Base-by-base conservation (phyloP, 2,113 vertebrate genomes). In the Echinops telfairi region DNA sequence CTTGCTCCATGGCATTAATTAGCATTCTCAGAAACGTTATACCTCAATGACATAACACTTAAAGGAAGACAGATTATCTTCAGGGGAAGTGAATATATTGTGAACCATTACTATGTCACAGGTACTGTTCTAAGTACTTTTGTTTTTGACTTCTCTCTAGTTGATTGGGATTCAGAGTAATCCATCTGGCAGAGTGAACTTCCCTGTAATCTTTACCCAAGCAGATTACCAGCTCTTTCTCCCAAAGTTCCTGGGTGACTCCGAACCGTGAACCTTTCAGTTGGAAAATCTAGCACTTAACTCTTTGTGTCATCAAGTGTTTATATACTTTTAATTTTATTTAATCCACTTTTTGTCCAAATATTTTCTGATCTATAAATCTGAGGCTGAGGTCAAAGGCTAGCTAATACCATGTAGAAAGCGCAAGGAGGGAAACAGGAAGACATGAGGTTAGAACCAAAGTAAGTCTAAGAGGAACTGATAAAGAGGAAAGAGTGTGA, bases 21-120 rank as follows among this genome's bases (percentile, higher is more conserved):
- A 83, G 27, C 17, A 62, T 47, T 81, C 66, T 81, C 66, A 90
- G 81, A 68, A 25, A 64, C 86, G 81, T n/a, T 86, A 86, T 95
- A 40, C 75, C n/a, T 82, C 40, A 20, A 58, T 43, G 70, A 64
- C 31, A n/a, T 78, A 25, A 82, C n/a, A 78, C 93, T 88, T 88
- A 80, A 88, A 86, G n/a, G 62, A 66, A 95, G 88, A 86, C 38
- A 94, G 14, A 40, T 85, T 86, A 81, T 57, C 25, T 81, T 27
- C 40, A 76, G 75, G 33, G 23, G 70, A 87, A 85, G 4, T 77
- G 36, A 90, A 47, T 83, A 47, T 71, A 58, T 43, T 86, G 80
- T 83, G 10, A 88, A 43, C 2, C 75, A 71, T 86, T 88, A 14
- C 12, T 92, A 4, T 64, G 33, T 71, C 78, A 7, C 25, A 92